Percentiles rank a stretch among this genome's conserved stretches.
Evolutionary conservation across 2,113 vertebrate genomes (phyloP).

Genomic region (Riparia riparia): DNA sequence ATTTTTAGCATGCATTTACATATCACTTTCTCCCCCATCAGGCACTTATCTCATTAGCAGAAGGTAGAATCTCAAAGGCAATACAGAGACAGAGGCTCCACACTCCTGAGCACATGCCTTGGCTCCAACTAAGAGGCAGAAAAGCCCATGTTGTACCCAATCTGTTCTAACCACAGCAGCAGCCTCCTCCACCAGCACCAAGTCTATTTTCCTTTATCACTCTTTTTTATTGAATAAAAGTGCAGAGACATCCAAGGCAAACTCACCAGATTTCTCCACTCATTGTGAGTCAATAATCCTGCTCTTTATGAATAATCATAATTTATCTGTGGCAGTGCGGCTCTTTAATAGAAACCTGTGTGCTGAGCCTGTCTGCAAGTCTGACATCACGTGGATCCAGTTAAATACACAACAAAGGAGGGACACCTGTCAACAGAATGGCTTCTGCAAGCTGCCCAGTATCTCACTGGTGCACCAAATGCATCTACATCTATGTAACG

Average conservation of each 20-base stretch:
- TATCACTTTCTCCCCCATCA: neutral
- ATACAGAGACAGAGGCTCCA: accelerated
- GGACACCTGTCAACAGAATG: neutral
- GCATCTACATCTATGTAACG: neutral
- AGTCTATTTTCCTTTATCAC: neutral
- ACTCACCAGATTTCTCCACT: neutral
- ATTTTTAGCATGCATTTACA: neutral
- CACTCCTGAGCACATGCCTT: neutral
- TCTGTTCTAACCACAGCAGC: neutral
- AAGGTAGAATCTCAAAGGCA: neutral
- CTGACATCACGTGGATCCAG: accelerated
- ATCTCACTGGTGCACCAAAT: neutral
- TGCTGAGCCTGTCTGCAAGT: neutral
- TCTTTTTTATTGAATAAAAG: neutral
- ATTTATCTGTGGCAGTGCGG: neutral
- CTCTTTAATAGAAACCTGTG: neutral
- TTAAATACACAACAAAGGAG: neutral
- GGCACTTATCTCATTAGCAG: neutral
- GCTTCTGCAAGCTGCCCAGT: neutral
- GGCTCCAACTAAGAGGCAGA: neutral
- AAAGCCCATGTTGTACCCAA: neutral
- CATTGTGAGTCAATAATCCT: neutral
- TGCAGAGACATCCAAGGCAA: neutral
- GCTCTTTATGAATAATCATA: neutral
- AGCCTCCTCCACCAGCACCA: neutral